phyloP scores from a whole-genome alignment of 2,113 vertebrate genomes.

The Bubo scandiacus region DNA sequence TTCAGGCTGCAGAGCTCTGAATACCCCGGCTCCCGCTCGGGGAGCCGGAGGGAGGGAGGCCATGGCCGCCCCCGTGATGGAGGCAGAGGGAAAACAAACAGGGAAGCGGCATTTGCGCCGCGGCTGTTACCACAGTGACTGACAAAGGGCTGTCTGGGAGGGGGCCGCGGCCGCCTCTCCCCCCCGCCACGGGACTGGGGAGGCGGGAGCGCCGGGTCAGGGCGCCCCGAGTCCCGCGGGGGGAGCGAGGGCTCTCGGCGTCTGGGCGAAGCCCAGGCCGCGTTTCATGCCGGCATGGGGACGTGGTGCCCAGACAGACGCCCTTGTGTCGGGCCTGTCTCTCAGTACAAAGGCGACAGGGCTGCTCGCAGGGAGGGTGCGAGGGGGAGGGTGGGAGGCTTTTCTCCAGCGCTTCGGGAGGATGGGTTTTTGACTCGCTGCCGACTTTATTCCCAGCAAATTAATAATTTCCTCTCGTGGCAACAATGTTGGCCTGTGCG shows the following conservation, averaged over 20 bases:
- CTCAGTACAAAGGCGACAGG: neutral
- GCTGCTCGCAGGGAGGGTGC: neutral
- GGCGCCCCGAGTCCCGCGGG: fast-evolving
- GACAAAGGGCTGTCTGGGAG: neutral
- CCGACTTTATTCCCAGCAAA: constrained; percentile 40
- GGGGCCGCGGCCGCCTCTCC: neutral
- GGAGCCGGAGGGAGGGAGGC: neutral
- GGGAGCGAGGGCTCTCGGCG: fast-evolving
- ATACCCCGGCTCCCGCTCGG: neutral
- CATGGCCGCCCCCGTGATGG: neutral
- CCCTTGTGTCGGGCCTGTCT: neutral
- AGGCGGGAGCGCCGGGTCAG: neutral
- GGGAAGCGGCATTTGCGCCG: neutral
- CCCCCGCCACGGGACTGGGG: fast-evolving
- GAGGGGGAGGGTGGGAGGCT: neutral
- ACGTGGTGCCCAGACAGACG: neutral
- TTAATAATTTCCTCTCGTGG: constrained; percentile 52
- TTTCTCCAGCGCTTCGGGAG: neutral
- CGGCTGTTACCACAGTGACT: neutral
- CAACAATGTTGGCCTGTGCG: neutral
- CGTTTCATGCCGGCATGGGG: neutral
- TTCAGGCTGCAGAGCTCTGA: constrained; percentile 35
- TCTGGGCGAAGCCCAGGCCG: neutral
- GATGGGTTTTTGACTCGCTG: neutral
- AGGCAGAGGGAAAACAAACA: constrained; percentile 7